Evolutionary conservation across 2,113 vertebrate species (phyloP).

Genomic region (Bos javanicus): DNA sequence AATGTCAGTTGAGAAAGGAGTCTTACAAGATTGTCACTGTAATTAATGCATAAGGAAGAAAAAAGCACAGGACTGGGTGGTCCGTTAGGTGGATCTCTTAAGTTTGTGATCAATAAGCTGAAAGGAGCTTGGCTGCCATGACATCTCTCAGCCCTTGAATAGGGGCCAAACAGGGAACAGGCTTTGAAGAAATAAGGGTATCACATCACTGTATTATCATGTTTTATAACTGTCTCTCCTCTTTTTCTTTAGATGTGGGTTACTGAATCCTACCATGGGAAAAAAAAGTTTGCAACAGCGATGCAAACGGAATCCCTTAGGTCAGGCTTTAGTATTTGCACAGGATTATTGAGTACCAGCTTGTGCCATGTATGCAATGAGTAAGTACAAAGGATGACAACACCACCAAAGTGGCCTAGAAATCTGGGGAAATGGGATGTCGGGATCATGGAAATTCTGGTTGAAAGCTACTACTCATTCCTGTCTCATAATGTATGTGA

Average conservation of each 20-base stretch:
- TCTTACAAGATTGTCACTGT: not conserved
- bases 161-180: not conserved
- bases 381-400: not conserved
- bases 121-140: not conserved
- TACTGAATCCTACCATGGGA: not conserved
- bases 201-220: not conserved
- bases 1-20: not conserved
- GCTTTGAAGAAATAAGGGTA: not conserved
- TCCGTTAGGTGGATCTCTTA: not conserved
- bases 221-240: not conserved
- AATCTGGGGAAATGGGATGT: not conserved
- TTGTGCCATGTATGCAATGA: accelerated
- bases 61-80: not conserved
- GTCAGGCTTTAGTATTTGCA: not conserved
- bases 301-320: not conserved
- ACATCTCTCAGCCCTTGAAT: not conserved
- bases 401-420: not conserved
- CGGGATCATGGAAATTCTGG: not conserved
- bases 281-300: not conserved
- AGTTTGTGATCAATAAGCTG: not conserved
- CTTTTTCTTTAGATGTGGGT: not conserved
- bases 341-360: not conserved
- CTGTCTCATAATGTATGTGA: not conserved
- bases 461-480: not conserved
- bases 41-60: not conserved